Percentiles rank a stretch among this genome's conserved stretches.
These are phyloP conservation scores for Drosophila sordidula DNA, from an alignment of 2,888 invertebrate species.

Conservation along the genomic window DNA sequence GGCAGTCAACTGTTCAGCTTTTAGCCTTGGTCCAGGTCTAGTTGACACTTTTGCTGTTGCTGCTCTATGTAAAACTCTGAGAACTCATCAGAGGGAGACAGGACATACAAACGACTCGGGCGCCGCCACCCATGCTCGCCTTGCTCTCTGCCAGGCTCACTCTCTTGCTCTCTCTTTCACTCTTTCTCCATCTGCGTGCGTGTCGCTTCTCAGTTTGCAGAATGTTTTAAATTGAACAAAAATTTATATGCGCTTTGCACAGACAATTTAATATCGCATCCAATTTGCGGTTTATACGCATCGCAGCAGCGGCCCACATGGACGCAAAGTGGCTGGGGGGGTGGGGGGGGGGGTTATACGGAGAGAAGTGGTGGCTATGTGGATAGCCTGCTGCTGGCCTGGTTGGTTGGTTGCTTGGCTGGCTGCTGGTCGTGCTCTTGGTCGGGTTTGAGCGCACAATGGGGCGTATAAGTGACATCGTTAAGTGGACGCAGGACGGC, in stretches of 20 bases:
- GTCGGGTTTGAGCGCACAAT: slow-evolving; percentile 68
- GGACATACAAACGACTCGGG: slow-evolving; percentile 2
- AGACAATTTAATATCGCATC: slow-evolving; percentile 85
- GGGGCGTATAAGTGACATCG: slow-evolving; percentile 81
- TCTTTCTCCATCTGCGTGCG: neutral
- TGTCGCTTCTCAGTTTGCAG: slow-evolving; percentile 52
- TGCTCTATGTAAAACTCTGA: slow-evolving; percentile 34
- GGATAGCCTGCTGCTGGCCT: slow-evolving; percentile 46
- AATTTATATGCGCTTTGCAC: slow-evolving; percentile 84
- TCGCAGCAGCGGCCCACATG: slow-evolving; percentile 57
- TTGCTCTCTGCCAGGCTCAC: neutral
- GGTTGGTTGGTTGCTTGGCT: slow-evolving; percentile 39
- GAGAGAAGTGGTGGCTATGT: slow-evolving; percentile 24
- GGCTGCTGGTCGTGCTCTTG: slow-evolving; percentile 35
- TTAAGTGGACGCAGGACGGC: slow-evolving; percentile 69
- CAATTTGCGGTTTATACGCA: slow-evolving; percentile 85
- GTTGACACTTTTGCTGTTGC: slow-evolving; percentile 36
- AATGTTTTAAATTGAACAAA: slow-evolving; percentile 83
- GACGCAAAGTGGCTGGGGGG: neutral
- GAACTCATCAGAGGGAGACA: slow-evolving; percentile 16
- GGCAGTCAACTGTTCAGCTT: neutral
- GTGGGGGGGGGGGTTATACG: slow-evolving; percentile 16
- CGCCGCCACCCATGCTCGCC: neutral
- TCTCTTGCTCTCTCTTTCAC: neutral
- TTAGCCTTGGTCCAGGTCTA: slow-evolving; percentile 22